Evolutionary conservation across 2,888 invertebrate species (phyloP), one percentile per base, ranked within the genome.

Genomic region (Dynastes hyllus): DNA sequence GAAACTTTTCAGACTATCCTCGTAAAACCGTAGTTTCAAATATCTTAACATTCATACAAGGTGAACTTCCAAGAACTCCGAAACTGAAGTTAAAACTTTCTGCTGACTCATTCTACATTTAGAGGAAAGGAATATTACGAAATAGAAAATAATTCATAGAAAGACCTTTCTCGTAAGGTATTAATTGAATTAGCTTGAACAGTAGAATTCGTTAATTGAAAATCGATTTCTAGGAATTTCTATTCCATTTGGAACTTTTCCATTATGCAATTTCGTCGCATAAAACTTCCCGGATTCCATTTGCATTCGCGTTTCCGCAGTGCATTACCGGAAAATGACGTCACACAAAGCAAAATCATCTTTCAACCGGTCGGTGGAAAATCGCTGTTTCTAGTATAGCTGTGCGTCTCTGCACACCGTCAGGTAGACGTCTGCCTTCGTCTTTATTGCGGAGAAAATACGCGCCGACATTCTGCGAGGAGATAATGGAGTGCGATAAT

Each of bases 401-500:
- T n/a, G 53, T 16, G 16, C n/a, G 16, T 53, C n/a, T 16, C n/a
- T 16, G 53, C n/a, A 16, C n/a, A 53, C 53, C n/a, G 53, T 53
- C 53, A 53, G 53, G 16, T 53, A 53, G n/a, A 53, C n/a, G 53
- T n/a, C 53, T n/a, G 22, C 22, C 22, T 16, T 45, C 45, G 1
- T 3, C 8, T 58, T 16, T 58, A 58, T 58, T 58, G 22, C 55
- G 55, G n/a, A 22, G 55, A 58, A 58, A 58, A 27, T 22, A 58
- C 22, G 22, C 55, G 55, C 16, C 8, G 22, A 58, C 55, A 58
- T 58, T 22, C 55, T 4, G 16, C 27, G 63, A 32, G 29, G n/a
- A 13, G 22, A 32, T 27, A 63, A 63, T 63, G 9, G 29, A 63
- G 32, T 32, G 63, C 63, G 63, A 32, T 63, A 63, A 63, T 58